These are phyloP conservation scores for Gavialis gangeticus DNA, from an alignment of 2,113 vertebrate species.

Conservation along the genomic window DNA sequence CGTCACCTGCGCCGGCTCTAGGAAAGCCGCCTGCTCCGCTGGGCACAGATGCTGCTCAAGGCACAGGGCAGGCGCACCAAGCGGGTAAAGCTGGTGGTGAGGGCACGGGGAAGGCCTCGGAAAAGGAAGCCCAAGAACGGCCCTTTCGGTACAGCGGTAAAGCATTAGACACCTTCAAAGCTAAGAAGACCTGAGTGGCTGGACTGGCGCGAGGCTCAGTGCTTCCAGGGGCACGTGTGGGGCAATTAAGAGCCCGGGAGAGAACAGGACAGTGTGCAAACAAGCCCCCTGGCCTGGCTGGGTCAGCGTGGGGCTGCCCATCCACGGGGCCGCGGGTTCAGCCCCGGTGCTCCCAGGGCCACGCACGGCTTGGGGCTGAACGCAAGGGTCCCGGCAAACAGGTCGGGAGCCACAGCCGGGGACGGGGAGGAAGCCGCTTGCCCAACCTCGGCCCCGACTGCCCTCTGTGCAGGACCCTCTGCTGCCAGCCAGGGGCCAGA, in stretches of 20 bases:
- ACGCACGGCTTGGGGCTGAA: neutral
- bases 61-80: neutral
- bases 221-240: no score
- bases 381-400: neutral
- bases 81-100: neutral
- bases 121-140: neutral
- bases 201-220: neutral
- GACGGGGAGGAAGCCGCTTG: neutral
- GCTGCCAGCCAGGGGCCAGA: no score
- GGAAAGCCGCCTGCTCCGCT: no score
- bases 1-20: no score
- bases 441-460: no score
- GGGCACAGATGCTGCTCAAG: neutral
- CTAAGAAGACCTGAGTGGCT: neutral
- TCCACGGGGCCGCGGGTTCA: neutral
- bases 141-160: neutral
- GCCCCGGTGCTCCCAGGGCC: neutral
- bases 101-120: neutral
- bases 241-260: neutral
- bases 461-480: no score
- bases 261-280: rapidly evolving
- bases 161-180: neutral
- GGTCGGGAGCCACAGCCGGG: neutral
- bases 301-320: neutral
- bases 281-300: neutral